Base-by-base conservation (phyloP, 2,113 vertebrate genomes). In the Hippopotamus amphibius region DNA sequence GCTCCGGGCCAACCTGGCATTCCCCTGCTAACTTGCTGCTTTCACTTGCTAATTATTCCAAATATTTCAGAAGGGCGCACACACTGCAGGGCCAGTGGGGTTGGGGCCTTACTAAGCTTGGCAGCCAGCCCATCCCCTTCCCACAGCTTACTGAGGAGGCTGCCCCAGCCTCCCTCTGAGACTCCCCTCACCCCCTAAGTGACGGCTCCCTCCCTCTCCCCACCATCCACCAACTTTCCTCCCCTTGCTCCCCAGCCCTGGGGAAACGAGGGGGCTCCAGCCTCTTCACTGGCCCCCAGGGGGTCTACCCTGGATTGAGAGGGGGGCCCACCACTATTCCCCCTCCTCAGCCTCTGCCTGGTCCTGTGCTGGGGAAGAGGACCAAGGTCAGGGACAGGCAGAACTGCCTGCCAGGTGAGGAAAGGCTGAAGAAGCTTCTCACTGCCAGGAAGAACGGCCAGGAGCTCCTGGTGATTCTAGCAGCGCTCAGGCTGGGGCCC, bases 31-130 rank as follows among this genome's bases (percentile, higher is more conserved):
- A 95, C 93, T 89, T 14, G 90, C 93, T 80, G 97, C 98, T 98
- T 99, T 99, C 98, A 99, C 98, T 99, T 99, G 99, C 98, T 99
- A 99, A 99, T 99, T 98, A 98, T 98, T 98, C 98, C 98, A 99
- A 98, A 99, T 99, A 99, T 98, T 98, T 91, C 96, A 80, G 82
- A 61, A 63, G 90, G 84, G 76, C 84, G 3, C 24, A 33, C 83
- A 86, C 69, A 57, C 33, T 65, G 95, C 37, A 0, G 61, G 94
- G 55, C 57, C n/a, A 22, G 61, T 1, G 0, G 46, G 65, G 66
- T 1, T 76, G 43, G 68, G 71, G 53, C 68, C 55, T 53, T 37
- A 7, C 16, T 3, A 30, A 59, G 84, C 57, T 41, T 50, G 17
- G 74, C 26, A 94, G 77, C 79, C 55, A 22, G 86, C 96, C 77